phyloP scores from a whole-genome alignment of 2,113 vertebrate genomes.

The Tretioscincus oriximinensis region DNA sequence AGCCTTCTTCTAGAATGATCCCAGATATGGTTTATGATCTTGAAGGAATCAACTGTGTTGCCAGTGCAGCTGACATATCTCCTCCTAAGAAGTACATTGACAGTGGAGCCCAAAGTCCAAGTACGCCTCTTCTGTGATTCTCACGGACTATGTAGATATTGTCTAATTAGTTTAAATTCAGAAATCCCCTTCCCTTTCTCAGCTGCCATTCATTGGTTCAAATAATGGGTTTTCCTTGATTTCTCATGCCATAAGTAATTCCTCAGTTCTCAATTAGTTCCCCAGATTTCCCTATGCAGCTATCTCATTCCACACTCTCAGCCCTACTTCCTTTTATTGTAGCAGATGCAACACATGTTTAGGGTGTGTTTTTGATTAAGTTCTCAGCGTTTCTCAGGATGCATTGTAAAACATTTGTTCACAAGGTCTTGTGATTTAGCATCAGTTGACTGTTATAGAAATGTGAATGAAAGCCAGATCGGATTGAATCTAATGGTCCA shows the following conservation, averaged over 20 bases:
- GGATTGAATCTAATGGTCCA: background rate
- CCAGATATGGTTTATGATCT: too few relatives aligned
- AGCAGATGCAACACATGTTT: background rate
- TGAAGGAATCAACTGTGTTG: too few relatives aligned
- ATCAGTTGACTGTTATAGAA: background rate
- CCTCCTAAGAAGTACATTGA: too few relatives aligned
- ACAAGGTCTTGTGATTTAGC: constrained; percentile 2
- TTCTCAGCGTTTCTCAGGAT: background rate
- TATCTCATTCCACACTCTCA: background rate
- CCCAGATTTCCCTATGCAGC: background rate
- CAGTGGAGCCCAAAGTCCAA: too few relatives aligned
- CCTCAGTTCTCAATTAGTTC: background rate
- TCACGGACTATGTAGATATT: background rate
- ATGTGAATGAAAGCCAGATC: background rate
- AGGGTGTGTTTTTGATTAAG: constrained; percentile 4
- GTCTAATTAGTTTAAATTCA: background rate
- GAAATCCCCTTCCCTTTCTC: background rate
- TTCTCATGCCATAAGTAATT: background rate
- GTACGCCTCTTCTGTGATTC: too few relatives aligned
- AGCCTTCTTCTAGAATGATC: too few relatives aligned
- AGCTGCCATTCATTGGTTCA: background rate
- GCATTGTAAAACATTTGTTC: constrained; percentile 16
- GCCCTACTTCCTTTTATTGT: background rate
- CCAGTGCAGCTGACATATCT: too few relatives aligned
- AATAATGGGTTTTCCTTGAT: background rate